Evolutionary conservation across 1,140 invertebrate species (phyloP).

Genomic region (Charaxes varanes): DNA sequence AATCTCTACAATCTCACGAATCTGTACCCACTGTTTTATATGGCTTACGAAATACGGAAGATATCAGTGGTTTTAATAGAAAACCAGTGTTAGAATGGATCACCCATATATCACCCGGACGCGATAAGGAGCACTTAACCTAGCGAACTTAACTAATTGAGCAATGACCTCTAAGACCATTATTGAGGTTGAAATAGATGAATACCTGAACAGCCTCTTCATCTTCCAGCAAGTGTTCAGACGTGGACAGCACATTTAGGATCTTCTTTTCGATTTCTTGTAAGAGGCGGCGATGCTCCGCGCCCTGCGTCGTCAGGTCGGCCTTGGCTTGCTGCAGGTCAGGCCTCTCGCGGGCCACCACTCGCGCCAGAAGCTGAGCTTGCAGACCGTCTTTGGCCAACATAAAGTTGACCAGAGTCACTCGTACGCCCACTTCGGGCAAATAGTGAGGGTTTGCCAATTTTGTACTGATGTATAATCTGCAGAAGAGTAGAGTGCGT

Average conservation of each 20-base stretch:
- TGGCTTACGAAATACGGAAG: too few species aligned
- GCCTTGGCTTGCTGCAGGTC: constrained; percentile 95
- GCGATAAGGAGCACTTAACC: too few species aligned
- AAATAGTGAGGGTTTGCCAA: constrained; percentile 94
- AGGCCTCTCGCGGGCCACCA: constrained; percentile 92
- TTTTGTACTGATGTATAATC: constrained; percentile 96
- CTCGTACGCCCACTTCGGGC: constrained; percentile 93
- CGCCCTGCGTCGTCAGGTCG: constrained; percentile 90
- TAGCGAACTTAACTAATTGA: too few species aligned
- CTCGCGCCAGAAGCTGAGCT: constrained; percentile 92
- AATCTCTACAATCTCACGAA: too few species aligned
- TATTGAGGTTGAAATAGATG: neutral
- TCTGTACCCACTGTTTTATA: too few species aligned
- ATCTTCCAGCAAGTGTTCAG: constrained; percentile 96
- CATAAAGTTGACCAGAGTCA: constrained; percentile 95
- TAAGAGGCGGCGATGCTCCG: constrained; percentile 92
- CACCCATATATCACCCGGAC: too few species aligned
- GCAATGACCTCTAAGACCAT: too few species aligned
- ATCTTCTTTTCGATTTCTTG: constrained; percentile 98
- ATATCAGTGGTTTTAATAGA: too few species aligned
- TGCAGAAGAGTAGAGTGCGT: too few species aligned
- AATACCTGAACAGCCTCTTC: constrained; percentile 90
- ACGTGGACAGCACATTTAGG: constrained; percentile 83
- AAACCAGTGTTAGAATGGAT: too few species aligned
- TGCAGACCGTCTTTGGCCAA: constrained; percentile 93